A percentile compares a stretch with the other conserved stretches of the same genome.
Evolutionary conservation across 2,888 invertebrate species (phyloP).

Genomic region (Neoascia interrupta): DNA sequence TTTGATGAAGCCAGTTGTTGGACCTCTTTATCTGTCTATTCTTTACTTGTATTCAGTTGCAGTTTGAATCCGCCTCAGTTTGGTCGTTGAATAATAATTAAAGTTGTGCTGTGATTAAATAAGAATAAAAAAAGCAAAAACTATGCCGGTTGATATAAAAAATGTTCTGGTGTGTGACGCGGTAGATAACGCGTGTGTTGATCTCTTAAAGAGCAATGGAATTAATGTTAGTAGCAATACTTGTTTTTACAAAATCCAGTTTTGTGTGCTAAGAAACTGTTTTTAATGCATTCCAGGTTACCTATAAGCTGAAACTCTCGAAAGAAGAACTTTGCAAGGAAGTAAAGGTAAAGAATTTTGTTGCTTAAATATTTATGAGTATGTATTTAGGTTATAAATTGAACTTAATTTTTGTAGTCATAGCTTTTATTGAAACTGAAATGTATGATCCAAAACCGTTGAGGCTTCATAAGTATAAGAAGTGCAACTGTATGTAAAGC

Average conservation of each 20-base stretch:
- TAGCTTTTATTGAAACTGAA: no score
- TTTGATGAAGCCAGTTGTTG: constrained; percentile 30
- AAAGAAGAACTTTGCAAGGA: constrained; percentile 90
- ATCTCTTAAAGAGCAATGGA: constrained; percentile 87
- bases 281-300: constrained; percentile 73
- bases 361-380: no score
- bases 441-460: no score
- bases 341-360: constrained; percentile 91
- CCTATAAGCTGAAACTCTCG: constrained; percentile 88
- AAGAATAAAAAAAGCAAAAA: no score
- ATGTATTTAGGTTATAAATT: no score
- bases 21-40: constrained; percentile 37
- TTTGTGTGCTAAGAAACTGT: constrained; percentile 1
- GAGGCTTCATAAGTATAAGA: no score
- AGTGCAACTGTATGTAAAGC: no score
- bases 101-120: neutral
- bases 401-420: no score
- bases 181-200: constrained; percentile 91
- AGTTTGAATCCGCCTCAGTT: constrained; percentile 23
- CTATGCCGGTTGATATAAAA: constrained; percentile 84
- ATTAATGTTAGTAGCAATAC: constrained; percentile 84
- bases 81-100: neutral
- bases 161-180: constrained; percentile 96
- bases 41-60: constrained; percentile 47
- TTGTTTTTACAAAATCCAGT: neutral